Conservation (phyloP, 2,113 vertebrate genomes). For the Corythaeola cristata region DNA sequence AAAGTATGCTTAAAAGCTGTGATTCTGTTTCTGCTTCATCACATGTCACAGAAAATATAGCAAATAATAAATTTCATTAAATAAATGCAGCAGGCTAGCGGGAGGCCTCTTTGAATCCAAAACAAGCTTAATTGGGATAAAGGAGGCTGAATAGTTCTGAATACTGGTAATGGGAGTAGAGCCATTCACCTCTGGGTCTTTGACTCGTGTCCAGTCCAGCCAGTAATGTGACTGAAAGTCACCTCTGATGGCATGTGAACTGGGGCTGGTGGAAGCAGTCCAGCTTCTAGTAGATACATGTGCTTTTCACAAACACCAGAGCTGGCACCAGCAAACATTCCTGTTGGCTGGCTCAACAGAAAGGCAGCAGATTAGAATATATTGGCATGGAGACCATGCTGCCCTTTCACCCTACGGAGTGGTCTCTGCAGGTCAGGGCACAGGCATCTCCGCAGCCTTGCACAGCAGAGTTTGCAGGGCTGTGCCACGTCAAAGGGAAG, state of each 20-base stretch:
- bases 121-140: constrained; percentile 47
- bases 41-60: not conserved
- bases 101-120: constrained; percentile 16
- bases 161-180: not conserved
- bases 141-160: not conserved
- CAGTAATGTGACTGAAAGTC: constrained; percentile 52
- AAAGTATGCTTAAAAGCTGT: not conserved
- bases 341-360: not conserved
- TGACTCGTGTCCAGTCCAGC: not conserved
- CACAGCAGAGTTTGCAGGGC: not conserved
- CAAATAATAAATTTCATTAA: not conserved
- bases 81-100: not conserved
- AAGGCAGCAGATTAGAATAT: not conserved
- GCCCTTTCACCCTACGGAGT: not conserved
- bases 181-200: constrained; percentile 42
- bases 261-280: constrained; percentile 8
- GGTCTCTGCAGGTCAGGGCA: not conserved
- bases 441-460: not conserved
- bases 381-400: not conserved
- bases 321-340: constrained; percentile 14
- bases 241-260: constrained; percentile 42
- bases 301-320: constrained; percentile 24
- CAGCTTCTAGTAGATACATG: constrained; percentile 43
- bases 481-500: not conserved
- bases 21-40: not conserved